These are phyloP conservation scores for Benthochromis sp. DNA, from an alignment of 2,113 vertebrate genomes.

Conservation along the genomic window DNA sequence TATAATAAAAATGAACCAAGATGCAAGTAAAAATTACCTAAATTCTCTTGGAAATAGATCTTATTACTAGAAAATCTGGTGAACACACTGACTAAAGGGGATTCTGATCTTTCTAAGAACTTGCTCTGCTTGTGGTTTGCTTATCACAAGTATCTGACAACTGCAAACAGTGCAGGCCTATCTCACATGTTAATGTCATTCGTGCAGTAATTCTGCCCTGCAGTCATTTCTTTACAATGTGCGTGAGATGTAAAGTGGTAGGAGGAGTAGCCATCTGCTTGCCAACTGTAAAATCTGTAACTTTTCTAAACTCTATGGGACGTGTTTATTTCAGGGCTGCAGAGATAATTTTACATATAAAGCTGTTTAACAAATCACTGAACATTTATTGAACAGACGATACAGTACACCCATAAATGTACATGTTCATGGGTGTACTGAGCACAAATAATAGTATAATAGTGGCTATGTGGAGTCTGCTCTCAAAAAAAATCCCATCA, in stretches of 20 bases:
- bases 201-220: not conserved
- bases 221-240: not conserved
- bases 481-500: not conserved
- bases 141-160: conserved; percentile 27
- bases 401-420: not conserved
- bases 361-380: not conserved
- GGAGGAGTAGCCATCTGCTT: not conserved
- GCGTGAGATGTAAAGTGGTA: not conserved
- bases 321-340: not conserved
- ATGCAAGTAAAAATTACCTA: not conserved
- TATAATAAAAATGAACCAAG: not conserved
- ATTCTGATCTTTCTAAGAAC: not conserved
- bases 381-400: not conserved
- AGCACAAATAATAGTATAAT: not conserved
- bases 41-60: not conserved
- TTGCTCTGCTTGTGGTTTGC: conserved; percentile 5
- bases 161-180: conserved; percentile 15
- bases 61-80: not conserved
- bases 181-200: conserved; percentile 33
- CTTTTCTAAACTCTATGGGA: not conserved
- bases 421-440: not conserved
- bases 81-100: not conserved
- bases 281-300: not conserved
- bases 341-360: not conserved
- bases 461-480: not conserved